phyloP scores from a whole-genome alignment of 2,113 vertebrate genomes.

The Stegastes partitus region DNA sequence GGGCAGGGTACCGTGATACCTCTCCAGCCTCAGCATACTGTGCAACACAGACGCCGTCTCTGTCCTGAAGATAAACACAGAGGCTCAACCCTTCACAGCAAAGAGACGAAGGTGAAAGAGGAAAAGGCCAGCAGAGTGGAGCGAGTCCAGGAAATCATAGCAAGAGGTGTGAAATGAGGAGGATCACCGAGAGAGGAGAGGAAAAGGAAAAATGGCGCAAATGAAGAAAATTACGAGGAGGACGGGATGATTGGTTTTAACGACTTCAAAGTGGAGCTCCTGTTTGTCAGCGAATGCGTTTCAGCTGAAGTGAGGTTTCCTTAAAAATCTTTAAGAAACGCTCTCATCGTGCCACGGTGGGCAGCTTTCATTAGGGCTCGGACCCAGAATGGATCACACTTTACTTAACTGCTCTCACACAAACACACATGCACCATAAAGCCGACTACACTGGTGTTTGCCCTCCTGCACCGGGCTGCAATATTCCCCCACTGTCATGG shows the following conservation, averaged over 20 bases:
- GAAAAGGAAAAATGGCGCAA: not conserved
- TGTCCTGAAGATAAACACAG: no score
- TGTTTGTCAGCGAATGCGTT: not conserved
- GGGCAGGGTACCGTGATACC: no score
- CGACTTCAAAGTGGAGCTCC: not conserved
- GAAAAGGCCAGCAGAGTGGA: not conserved
- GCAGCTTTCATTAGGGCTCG: constrained; percentile 9
- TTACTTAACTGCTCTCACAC: constrained; percentile 16
- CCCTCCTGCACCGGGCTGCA: constrained; percentile 21
- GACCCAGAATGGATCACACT: not conserved
- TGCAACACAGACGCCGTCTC: not conserved
- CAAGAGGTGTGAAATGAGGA: not conserved
- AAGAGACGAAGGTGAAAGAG: not conserved
- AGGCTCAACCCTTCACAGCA: not conserved
- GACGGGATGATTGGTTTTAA: constrained; percentile 13
- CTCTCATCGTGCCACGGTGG: constrained; percentile 1
- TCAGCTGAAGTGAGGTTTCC: not conserved
- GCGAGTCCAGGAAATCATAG: accelerated
- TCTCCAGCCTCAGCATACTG: no score
- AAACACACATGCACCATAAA: constrained; percentile 29
- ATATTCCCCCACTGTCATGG: constrained; percentile 48
- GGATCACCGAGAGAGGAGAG: not conserved
- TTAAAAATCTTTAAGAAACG: constrained; percentile 10
- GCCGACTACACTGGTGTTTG: constrained; percentile 34
- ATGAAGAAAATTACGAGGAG: not conserved